Conservation (phyloP, 2,113 vertebrate species). For the Porphyrio hochstetteri region DNA sequence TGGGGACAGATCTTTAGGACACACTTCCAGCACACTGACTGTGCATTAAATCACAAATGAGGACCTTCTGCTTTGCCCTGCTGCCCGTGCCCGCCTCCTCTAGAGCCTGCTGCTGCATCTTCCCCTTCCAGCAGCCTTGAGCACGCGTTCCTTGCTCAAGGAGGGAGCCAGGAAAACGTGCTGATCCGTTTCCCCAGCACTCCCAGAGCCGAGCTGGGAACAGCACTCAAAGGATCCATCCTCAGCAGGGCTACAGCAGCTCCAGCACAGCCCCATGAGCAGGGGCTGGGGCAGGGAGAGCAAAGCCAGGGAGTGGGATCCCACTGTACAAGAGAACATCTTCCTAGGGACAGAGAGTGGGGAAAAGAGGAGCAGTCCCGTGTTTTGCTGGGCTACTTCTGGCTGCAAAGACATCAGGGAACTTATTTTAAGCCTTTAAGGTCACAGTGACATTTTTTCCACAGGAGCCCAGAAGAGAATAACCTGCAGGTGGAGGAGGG, state of each 20-base stretch:
- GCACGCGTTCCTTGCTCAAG: fast-evolving
- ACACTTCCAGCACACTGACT: not conserved
- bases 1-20: not conserved
- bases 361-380: not conserved
- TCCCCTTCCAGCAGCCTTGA: not conserved
- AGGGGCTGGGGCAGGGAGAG: not conserved
- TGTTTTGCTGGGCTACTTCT: not conserved
- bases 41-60: fast-evolving
- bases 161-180: not conserved
- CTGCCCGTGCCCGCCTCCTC: not conserved
- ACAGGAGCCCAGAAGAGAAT: slow-evolving; percentile 18
- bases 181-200: not conserved
- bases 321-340: fast-evolving
- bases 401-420: not conserved
- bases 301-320: not conserved
- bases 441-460: slow-evolving; percentile 63
- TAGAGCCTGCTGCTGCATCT: not conserved
- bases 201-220: not conserved
- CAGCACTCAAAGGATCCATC: not conserved
- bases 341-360: not conserved
- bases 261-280: not conserved
- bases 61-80: not conserved
- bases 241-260: fast-evolving
- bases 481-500: slow-evolving; percentile 55
- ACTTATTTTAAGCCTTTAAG: slow-evolving; percentile 60